Evolutionary conservation across 2,113 vertebrate species (phyloP).

Genomic region (Ancistrus triradiatus): DNA sequence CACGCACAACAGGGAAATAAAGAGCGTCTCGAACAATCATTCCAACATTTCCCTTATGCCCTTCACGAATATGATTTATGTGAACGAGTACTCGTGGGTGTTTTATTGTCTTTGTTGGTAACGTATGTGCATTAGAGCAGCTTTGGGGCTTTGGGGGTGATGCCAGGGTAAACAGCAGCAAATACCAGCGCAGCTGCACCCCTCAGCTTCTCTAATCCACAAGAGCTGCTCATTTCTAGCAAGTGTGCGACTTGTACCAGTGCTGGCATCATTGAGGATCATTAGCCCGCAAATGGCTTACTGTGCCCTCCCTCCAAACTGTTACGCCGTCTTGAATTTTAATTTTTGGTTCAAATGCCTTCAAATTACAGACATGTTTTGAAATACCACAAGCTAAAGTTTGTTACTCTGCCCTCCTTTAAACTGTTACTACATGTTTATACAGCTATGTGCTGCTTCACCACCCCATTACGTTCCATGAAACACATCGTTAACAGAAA

Average conservation of each 20-base stretch:
- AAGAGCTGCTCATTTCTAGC: constrained; percentile 18
- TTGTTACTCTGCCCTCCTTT: no score
- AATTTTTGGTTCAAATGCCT: no score
- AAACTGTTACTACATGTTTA: no score
- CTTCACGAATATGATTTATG: background rate
- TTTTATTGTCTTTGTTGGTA: constrained; percentile 7
- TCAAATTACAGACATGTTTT: no score
- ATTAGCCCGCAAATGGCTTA: no score
- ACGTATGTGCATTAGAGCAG: constrained; percentile 17
- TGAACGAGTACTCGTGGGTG: background rate
- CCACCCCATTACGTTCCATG: no score
- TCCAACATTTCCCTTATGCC: constrained; percentile 12
- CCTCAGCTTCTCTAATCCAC: constrained; percentile 22
- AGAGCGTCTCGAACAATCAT: background rate
- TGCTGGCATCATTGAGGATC: background rate
- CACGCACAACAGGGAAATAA: constrained; percentile 2
- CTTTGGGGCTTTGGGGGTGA: constrained; percentile 31
- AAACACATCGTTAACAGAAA: no score
- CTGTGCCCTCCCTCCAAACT: no score
- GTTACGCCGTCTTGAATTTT: no score
- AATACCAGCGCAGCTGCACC: constrained; percentile 33
- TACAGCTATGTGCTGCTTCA: no score
- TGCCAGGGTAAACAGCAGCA: constrained; percentile 29
- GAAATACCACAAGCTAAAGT: no score
- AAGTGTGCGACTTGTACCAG: background rate